These are phyloP conservation scores for Chelonia mydas DNA, from an alignment of 2,797 vertebrate genomes.

Conservation along the genomic window DNA sequence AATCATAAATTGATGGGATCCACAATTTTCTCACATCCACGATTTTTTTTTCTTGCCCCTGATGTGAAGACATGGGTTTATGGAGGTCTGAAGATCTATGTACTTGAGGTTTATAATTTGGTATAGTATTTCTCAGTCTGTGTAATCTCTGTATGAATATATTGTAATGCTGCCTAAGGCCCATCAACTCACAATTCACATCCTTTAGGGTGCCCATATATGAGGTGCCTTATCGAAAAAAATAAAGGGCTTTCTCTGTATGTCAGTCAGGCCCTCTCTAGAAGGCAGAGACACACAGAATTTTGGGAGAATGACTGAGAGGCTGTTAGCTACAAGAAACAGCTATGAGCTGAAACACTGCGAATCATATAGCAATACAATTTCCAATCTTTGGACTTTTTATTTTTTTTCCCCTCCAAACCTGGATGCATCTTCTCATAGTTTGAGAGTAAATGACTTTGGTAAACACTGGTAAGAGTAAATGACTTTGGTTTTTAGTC, in stretches of 20 bases:
- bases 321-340: background rate
- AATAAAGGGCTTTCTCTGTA: slow-evolving; percentile 20
- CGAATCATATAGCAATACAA: background rate
- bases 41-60: background rate
- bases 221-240: background rate
- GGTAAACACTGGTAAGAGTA: slow-evolving; percentile 6
- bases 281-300: slow-evolving; percentile 1
- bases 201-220: background rate
- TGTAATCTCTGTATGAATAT: background rate
- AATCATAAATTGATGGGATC: background rate
- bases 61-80: background rate
- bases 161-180: background rate
- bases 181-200: background rate
- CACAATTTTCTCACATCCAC: background rate
- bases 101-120: background rate
- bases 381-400: background rate
- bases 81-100: background rate
- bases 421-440: background rate
- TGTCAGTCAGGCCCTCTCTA: background rate
- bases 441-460: background rate
- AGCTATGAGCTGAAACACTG: background rate
- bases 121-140: background rate
- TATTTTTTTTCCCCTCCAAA: background rate
- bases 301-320: background rate
- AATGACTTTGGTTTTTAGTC: background rate